Conservation (phyloP, 1,140 invertebrate genomes). For the Drosophila navojoa region DNA sequence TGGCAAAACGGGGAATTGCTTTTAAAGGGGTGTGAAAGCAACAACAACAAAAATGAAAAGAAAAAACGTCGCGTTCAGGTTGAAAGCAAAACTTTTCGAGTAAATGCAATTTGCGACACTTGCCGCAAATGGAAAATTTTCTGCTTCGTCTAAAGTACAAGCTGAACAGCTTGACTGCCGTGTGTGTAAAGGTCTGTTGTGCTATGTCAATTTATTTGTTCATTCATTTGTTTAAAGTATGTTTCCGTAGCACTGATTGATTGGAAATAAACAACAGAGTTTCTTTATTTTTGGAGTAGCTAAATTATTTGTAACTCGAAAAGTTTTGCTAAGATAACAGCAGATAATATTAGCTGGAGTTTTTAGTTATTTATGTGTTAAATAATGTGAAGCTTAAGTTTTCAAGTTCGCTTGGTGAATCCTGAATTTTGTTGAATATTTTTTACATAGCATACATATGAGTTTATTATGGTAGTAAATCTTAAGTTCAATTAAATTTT, state of each 20-base stretch:
- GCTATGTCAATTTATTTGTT: constrained; percentile 33
- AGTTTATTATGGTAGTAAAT: too few species aligned
- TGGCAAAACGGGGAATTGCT: constrained; percentile 32
- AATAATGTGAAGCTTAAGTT: too few species aligned
- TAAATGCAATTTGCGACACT: constrained; percentile 78
- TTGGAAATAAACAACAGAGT: constrained; percentile 27
- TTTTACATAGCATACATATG: too few species aligned
- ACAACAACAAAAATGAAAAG: neutral
- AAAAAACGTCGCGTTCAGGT: constrained; percentile 59
- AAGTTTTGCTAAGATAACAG: too few species aligned
- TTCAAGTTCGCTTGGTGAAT: too few species aligned
- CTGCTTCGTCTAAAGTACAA: constrained; percentile 42
- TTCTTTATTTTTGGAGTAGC: neutral
- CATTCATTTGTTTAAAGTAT: constrained; percentile 51
- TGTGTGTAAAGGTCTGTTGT: constrained; percentile 36
- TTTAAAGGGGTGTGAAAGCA: neutral
- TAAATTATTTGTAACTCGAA: too few species aligned
- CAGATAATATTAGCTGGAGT: too few species aligned
- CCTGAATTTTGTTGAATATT: too few species aligned
- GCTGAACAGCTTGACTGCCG: constrained; percentile 7
- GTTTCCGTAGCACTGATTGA: constrained; percentile 36
- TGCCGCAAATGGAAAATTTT: constrained; percentile 79
- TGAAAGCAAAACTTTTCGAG: constrained; percentile 75
- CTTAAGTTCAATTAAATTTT: too few species aligned
- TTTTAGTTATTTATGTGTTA: too few species aligned